These are phyloP conservation scores for Maconellicoccus hirsutus DNA, from an alignment of 1,140 invertebrate species.

Conservation along the genomic window DNA sequence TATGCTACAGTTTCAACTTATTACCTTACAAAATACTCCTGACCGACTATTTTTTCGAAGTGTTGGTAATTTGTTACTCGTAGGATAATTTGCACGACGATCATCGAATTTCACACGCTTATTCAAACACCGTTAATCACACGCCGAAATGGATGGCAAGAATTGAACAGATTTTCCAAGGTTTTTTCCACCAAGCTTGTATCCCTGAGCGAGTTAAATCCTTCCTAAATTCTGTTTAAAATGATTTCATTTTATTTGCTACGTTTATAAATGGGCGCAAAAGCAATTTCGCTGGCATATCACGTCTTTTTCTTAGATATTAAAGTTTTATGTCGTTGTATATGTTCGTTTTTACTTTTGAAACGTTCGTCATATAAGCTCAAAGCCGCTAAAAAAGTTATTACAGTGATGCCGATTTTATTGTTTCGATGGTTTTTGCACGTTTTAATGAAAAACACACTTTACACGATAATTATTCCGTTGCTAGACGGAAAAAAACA, in stretches of 20 bases:
- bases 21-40: slow-evolving; percentile 26
- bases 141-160: background rate
- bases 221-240: background rate
- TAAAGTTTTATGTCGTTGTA: background rate
- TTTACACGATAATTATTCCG: too few relatives aligned
- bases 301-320: background rate
- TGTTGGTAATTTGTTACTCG: slow-evolving; percentile 22
- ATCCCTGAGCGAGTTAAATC: background rate
- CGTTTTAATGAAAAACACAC: too few relatives aligned
- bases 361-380: background rate
- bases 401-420: too few relatives aligned
- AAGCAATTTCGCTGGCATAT: background rate
- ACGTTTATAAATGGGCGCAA: background rate
- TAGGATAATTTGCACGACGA: background rate
- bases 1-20: slow-evolving; percentile 30
- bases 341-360: background rate
- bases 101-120: too few relatives aligned
- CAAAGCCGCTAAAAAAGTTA: too few relatives aligned
- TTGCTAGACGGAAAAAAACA: too few relatives aligned
- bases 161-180: background rate
- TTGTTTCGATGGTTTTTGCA: too few relatives aligned
- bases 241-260: background rate
- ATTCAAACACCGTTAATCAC: background rate
- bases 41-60: slow-evolving; percentile 14
- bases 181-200: background rate